A percentile compares a stretch with the other conserved stretches of the same genome.
phyloP scores from a whole-genome alignment of 2,797 vertebrate species.

The Karalla daura region DNA sequence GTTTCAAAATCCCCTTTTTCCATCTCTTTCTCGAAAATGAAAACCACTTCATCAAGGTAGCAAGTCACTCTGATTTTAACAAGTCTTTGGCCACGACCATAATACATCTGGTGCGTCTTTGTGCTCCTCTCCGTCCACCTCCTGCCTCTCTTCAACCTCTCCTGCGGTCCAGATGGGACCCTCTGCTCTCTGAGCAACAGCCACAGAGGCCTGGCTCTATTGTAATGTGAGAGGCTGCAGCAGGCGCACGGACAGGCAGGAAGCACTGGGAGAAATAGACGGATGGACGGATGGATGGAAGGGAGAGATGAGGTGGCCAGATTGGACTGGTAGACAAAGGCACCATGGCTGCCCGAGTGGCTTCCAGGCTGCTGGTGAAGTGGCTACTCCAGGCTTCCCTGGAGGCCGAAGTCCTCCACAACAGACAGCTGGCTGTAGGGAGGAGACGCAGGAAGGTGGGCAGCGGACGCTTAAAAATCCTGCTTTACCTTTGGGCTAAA shows the following conservation, averaged over 20 bases:
- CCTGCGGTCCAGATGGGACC: constrained; percentile 64
- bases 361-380: constrained; percentile 67
- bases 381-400: constrained; percentile 66
- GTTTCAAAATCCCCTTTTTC: not conserved
- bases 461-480: constrained; percentile 28
- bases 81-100: constrained; percentile 27
- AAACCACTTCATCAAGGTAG: constrained; percentile 12
- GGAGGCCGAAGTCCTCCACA: constrained; percentile 42
- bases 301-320: constrained; percentile 65
- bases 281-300: constrained; percentile 45
- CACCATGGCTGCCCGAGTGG: constrained; percentile 57
- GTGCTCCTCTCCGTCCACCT: constrained; percentile 36
- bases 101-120: constrained; percentile 33
- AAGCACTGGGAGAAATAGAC: constrained; percentile 48
- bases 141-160: constrained; percentile 28
- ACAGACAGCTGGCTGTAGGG: constrained; percentile 60
- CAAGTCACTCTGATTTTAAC: constrained; percentile 24
- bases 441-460: constrained; percentile 40
- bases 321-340: constrained; percentile 74
- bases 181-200: constrained; percentile 65
- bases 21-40: not conserved
- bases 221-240: constrained; percentile 67
- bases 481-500: not conserved
- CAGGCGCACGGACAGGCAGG: constrained; percentile 48
- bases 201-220: constrained; percentile 59